These are phyloP conservation scores for Cotesia glomerata DNA, from an alignment of 1,140 invertebrate species.

Conservation along the genomic window DNA sequence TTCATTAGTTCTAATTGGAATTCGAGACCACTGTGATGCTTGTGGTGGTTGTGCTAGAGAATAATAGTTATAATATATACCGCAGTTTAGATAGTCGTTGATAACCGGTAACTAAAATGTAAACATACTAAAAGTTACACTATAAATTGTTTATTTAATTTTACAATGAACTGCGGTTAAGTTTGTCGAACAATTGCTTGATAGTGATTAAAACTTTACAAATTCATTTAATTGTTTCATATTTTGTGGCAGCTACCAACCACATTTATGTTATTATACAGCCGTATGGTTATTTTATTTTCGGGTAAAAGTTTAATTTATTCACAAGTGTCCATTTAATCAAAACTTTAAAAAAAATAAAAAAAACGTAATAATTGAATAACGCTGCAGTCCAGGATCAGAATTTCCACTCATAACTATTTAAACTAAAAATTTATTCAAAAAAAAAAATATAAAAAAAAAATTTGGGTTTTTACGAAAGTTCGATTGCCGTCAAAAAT, in stretches of 20 bases:
- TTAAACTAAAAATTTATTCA: too few species aligned
- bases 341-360: too few species aligned
- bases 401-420: too few species aligned
- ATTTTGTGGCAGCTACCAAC: too few species aligned
- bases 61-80: conserved; percentile 36
- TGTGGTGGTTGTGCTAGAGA: conserved; percentile 36
- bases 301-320: background rate
- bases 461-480: too few species aligned
- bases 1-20: conserved; percentile 51
- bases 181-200: conserved; percentile 2
- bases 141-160: conserved; percentile 25
- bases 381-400: too few species aligned
- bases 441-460: too few species aligned
- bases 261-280: too few species aligned
- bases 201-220: conserved; percentile 1
- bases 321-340: background rate
- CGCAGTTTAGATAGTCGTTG: conserved; percentile 28
- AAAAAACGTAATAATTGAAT: too few species aligned
- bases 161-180: background rate
- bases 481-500: too few species aligned
- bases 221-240: background rate
- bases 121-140: conserved; percentile 20
- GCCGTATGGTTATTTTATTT: background rate
- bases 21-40: conserved; percentile 39
- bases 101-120: conserved; percentile 27